Evolutionary conservation across 2,888 invertebrate genomes (phyloP), one percentile per base, ranked within the genome.

Genomic region (Lepidochitona cinerea): DNA sequence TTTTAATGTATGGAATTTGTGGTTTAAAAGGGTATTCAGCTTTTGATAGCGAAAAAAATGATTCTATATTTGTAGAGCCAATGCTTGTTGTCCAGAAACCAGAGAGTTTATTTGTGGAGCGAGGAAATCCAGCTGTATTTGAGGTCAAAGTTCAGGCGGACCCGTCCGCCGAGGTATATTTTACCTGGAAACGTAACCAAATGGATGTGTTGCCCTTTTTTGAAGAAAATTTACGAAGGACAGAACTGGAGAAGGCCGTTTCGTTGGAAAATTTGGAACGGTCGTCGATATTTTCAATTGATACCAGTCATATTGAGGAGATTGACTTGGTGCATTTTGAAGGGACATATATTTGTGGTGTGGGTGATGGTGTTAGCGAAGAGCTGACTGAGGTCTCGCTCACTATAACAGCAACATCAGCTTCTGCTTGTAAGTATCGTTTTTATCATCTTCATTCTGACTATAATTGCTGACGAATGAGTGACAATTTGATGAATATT

Each of bases 111-210:
- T 7, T n/a, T 23, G 26, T 54, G 7, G 26, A 12, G 7, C 9
- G 26, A 23, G 54, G 54, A 7, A 9, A 26, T 23, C 12, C 23
- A 7, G 54, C 54, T 23, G 54, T 54, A 18, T 54, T 54, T 54
- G 54, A 54, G 26, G 54, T 54, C 7, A 23, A 23, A 23, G 54
- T 54, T 7, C 54, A 54, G 54, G 54, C 54, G n/a, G 54, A 54
- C 54, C 54, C 54, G 23, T n/a, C 54, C 7, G 54, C 54, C 54
- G 23, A 54, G 7, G 26, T 54, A 7, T 12, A 54, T 7, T 54
- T 54, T 26, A 54, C 54, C 54, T 54, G 54, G 54, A 7, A 54
- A n/a, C 54, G 54, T 12, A 54, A 54, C 54, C 54, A 54, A 54
- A 54, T 54, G 54, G 54, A 23, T 7, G 26, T 54, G 7, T 18